Base-by-base conservation (phyloP, 2,888 invertebrate genomes). In the Protodeltote pygarga region DNA sequence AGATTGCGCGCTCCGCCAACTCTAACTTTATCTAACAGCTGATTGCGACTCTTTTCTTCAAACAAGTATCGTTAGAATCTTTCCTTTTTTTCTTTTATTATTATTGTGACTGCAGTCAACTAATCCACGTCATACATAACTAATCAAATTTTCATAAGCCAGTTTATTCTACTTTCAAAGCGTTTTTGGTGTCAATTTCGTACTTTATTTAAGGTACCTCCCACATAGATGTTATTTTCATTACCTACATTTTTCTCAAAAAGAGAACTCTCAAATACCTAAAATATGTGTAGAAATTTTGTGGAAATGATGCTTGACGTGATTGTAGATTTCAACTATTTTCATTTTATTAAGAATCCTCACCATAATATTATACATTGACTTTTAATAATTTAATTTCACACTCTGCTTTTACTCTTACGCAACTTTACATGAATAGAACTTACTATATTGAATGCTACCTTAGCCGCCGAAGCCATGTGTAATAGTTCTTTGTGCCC, bases 21-120 rank as follows among this genome's bases (percentile, higher is more conserved):
- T 75, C 69, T 61, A 88, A 89, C 82, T 89, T 88, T 84, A 82
- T 85, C 85, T 83, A 85, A 82, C 81, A 83, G 80, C 79, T 88
- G 87, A 88, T 87, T 89, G 88, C 83, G 77, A 82, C 73, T 81
- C 76, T 75, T 77, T 80, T 72, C 78, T 77, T 73, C 54, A 54
- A 64, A 65, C 78, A 79, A 84, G 77, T 83, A 85, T 81, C 79
- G 81, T 79, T 81, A 81, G 76, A 69, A 82, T 81, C 73, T 75
- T 73, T 77, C 65, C 68, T 72, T 74, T 77, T 75, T 76, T 63
- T 59, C 28, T 5, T 65, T 59, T 64, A 50, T 66, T 54, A 59
- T 58, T 60, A 32, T 57, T 52, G 50, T 49, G 47, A 48, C 42
- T 65, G 46, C 31, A 48, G 27, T 24, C 27, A 47, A 61, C 65